Conservation (phyloP, 1,140 invertebrate species). For the Arion vulgaris region DNA sequence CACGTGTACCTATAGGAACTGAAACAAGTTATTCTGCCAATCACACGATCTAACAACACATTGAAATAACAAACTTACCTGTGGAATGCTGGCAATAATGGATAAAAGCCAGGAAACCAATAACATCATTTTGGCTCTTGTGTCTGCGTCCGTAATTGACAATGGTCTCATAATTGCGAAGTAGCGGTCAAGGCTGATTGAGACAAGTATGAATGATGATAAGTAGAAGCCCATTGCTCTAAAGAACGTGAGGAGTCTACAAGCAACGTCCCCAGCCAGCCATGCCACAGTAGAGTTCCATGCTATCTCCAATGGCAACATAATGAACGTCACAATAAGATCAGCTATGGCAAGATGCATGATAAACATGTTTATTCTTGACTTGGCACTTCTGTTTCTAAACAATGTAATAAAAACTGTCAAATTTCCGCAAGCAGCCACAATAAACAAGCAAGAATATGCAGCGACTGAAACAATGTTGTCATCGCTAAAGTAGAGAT, state of each 20-base stretch:
- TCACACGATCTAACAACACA: not conserved
- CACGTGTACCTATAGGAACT: not conserved
- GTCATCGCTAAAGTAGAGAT: slow-evolving; percentile 86
- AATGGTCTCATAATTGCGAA: slow-evolving; percentile 85
- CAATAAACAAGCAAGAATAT: slow-evolving; percentile 86
- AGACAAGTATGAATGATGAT: slow-evolving; percentile 85
- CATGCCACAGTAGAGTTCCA: slow-evolving; percentile 86
- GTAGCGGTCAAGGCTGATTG: slow-evolving; percentile 84
- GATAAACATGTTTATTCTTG: slow-evolving; percentile 83
- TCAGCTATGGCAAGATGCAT: slow-evolving; percentile 85
- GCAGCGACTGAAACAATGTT: slow-evolving; percentile 83
- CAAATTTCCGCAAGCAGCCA: slow-evolving; percentile 88
- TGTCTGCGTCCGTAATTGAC: slow-evolving; percentile 79
- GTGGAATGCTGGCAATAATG: slow-evolving; percentile 81
- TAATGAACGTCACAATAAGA: slow-evolving; percentile 84
- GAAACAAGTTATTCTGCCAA: not conserved
- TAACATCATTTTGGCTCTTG: slow-evolving; percentile 83
- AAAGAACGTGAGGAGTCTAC: slow-evolving; percentile 83
- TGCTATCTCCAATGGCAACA: slow-evolving; percentile 85
- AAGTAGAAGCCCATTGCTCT: slow-evolving; percentile 86
- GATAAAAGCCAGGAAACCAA: slow-evolving; percentile 81
- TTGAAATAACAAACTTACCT: slow-evolving; percentile 75
- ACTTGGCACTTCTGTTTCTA: slow-evolving; percentile 80
- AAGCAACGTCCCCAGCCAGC: slow-evolving; percentile 83
- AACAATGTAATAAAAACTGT: slow-evolving; percentile 83